Evolutionary conservation across 2,888 invertebrate genomes (phyloP).

Genomic region (Creontiades dilutus): DNA sequence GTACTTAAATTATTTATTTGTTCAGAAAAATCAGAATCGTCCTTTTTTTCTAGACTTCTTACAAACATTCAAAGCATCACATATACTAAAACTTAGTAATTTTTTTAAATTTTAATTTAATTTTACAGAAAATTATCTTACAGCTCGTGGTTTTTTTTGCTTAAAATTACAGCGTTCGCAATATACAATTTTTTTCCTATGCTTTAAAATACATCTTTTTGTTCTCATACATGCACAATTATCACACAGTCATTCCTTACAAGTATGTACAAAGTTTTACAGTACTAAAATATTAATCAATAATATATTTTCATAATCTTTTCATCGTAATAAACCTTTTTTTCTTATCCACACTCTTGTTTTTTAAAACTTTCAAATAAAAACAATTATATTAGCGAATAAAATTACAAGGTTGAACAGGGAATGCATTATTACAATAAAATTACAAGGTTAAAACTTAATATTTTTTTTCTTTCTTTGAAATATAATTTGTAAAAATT

Average conservation of each 20-base stretch:
- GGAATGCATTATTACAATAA: constrained; percentile 74
- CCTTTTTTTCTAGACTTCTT: constrained; percentile 72
- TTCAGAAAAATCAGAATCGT: constrained; percentile 61
- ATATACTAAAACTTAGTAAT: constrained; percentile 71
- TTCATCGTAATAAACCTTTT: constrained; percentile 55
- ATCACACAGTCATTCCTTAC: constrained; percentile 73
- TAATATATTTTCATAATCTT: constrained; percentile 67
- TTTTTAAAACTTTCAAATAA: constrained; percentile 64
- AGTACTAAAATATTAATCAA: constrained; percentile 75
- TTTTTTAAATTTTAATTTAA: constrained; percentile 62
- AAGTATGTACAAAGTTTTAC: constrained; percentile 75
- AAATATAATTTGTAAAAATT: constrained; percentile 70
- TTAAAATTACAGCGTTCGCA: constrained; percentile 68
- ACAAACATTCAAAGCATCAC: constrained; percentile 76
- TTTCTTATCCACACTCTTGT: constrained; percentile 62
- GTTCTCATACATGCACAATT: constrained; percentile 62
- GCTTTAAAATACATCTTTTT: constrained; percentile 49
- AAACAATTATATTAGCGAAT: constrained; percentile 63
- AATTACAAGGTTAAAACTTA: constrained; percentile 74
- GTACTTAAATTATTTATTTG: constrained; percentile 22
- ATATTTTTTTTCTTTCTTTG: constrained; percentile 68
- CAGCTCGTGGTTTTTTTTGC: constrained; percentile 69
- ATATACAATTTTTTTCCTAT: constrained; percentile 24
- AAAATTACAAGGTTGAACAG: constrained; percentile 71
- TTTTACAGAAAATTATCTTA: constrained; percentile 66